phyloP scores from a whole-genome alignment of 2,113 vertebrate species.

The Pao palembangensis region DNA sequence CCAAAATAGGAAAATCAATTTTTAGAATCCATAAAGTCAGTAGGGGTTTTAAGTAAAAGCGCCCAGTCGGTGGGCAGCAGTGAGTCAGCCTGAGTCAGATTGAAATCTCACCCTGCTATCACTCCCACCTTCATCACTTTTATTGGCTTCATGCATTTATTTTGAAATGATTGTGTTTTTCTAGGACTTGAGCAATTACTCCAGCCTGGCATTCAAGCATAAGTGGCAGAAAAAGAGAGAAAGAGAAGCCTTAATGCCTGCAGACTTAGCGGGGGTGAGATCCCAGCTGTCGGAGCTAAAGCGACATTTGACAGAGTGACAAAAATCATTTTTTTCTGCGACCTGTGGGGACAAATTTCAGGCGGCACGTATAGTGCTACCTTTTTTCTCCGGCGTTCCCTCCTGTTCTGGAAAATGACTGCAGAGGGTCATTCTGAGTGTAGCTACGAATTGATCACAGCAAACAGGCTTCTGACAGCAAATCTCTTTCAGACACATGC shows the following conservation, averaged over 20 bases:
- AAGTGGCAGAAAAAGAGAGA: slow-evolving; percentile 2
- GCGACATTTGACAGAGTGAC: slow-evolving; percentile 14
- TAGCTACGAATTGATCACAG: slow-evolving; percentile 16
- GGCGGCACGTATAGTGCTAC: no score
- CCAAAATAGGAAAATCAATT: slow-evolving; percentile 71
- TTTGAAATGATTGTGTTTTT: slow-evolving; percentile 63
- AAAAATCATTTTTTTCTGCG: slow-evolving; percentile 4
- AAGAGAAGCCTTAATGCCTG: slow-evolving; percentile 12
- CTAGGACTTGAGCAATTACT: slow-evolving; percentile 18
- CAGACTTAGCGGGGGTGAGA: slow-evolving; percentile 15
- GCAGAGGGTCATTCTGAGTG: slow-evolving; percentile 18
- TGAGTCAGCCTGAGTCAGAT: slow-evolving; percentile 48
- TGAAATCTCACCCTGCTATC: slow-evolving; percentile 36
- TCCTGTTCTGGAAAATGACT: slow-evolving; percentile 8
- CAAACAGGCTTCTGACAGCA: slow-evolving; percentile 25
- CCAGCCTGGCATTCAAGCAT: slow-evolving; percentile 14
- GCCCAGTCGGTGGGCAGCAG: slow-evolving; percentile 50
- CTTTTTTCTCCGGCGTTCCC: neutral
- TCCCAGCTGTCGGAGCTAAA: slow-evolving; percentile 36
- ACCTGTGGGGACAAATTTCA: no score
- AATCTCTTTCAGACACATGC: slow-evolving; percentile 21
- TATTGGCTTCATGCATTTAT: slow-evolving; percentile 53
- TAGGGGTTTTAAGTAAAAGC: slow-evolving; percentile 55
- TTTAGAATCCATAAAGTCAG: slow-evolving; percentile 55
- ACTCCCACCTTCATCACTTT: slow-evolving; percentile 55